A percentile compares a stretch with the other conserved stretches of the same genome.
phyloP scores from a whole-genome alignment of 64 coral and sea anemone genomes.

The Orbicella faveolata region DNA sequence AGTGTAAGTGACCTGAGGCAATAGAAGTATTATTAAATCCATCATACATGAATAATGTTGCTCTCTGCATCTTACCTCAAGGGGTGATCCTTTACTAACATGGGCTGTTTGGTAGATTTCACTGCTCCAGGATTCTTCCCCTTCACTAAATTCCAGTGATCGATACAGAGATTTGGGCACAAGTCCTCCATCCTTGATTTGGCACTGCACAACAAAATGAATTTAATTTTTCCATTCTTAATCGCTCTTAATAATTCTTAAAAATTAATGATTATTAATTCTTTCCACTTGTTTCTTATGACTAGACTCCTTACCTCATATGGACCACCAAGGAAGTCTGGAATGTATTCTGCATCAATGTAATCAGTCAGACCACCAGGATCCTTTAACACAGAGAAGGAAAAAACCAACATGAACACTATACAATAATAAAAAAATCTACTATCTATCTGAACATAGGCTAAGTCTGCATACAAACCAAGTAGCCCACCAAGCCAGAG shows the following conservation, averaged over 20 bases:
- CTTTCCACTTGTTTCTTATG: too few species aligned
- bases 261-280: too few species aligned
- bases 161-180: constrained; percentile 94
- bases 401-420: not conserved
- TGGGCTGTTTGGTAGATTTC: constrained; percentile 96
- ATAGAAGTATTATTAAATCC: not conserved
- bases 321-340: constrained; percentile 94
- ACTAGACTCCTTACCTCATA: constrained; percentile 43
- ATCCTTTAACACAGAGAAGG: constrained; percentile 45
- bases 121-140: constrained; percentile 77
- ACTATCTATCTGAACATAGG: too few species aligned
- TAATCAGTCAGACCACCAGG: constrained; percentile 94
- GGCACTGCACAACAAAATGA: constrained; percentile 36
- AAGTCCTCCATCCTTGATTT: constrained; percentile 86
- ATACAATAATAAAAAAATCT: too few species aligned
- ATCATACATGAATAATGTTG: not conserved
- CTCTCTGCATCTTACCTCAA: constrained; percentile 58
- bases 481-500: too few species aligned
- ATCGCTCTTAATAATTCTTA: not conserved
- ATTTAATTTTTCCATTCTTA: not conserved
- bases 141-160: constrained; percentile 87
- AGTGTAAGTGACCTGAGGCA: too few species aligned
- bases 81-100: constrained; percentile 93
- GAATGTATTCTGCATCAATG: constrained; percentile 81
- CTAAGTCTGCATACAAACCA: too few species aligned